Conservation (phyloP, 2,888 invertebrate genomes). For the Argyresthia goedartella region DNA sequence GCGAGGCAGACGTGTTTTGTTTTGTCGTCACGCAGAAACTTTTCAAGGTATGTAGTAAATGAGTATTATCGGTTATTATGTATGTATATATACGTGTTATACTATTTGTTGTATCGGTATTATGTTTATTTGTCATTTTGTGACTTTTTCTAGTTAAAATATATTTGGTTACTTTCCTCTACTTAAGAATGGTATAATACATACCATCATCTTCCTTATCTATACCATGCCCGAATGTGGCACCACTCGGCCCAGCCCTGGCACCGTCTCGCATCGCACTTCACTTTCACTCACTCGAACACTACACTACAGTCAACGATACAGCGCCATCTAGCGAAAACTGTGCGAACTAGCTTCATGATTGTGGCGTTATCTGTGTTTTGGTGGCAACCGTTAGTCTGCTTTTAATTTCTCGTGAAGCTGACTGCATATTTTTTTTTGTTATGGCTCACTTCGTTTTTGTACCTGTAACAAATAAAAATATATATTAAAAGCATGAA, state of each 20-base stretch:
- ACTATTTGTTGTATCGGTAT: too few relatives aligned
- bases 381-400: background rate
- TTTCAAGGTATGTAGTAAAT: too few relatives aligned
- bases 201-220: conserved; percentile 44
- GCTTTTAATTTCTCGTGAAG: background rate
- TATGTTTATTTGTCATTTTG: too few relatives aligned
- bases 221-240: conserved; percentile 40
- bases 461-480: background rate
- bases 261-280: conserved; percentile 62
- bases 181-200: background rate
- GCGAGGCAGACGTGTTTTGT: too few relatives aligned
- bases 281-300: conserved; percentile 3
- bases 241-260: conserved; percentile 50
- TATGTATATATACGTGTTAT: too few relatives aligned
- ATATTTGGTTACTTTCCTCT: too few relatives aligned
- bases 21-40: too few relatives aligned
- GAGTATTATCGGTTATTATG: too few relatives aligned
- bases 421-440: background rate
- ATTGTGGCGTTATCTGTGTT: background rate
- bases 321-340: background rate
- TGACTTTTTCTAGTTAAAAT: too few relatives aligned
- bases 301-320: background rate
- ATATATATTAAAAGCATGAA: background rate
- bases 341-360: background rate
- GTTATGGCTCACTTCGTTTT: background rate